These are phyloP conservation scores for Gymnorhina tibicen DNA, from an alignment of 2,113 vertebrate genomes.

Conservation along the genomic window DNA sequence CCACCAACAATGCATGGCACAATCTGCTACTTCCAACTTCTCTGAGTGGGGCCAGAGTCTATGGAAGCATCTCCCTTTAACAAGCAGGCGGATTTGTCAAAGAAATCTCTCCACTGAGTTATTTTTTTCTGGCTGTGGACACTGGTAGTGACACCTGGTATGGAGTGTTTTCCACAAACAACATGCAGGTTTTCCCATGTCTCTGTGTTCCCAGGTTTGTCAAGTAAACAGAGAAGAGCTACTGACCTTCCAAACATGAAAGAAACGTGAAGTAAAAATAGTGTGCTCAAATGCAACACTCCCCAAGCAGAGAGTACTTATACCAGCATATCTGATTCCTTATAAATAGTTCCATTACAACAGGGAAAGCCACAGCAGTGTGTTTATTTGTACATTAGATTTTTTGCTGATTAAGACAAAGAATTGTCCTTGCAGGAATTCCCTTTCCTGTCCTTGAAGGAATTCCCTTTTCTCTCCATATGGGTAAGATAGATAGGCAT, in stretches of 20 bases:
- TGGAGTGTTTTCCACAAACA: neutral
- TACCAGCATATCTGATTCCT: neutral
- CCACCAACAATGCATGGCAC: rapidly evolving
- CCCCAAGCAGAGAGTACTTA: neutral
- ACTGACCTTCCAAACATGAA: neutral
- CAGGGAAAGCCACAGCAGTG: neutral
- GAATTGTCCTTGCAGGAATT: neutral
- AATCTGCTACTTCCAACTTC: neutral
- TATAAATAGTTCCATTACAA: neutral
- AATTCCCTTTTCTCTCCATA: neutral
- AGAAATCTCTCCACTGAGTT: neutral
- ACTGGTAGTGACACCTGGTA: neutral
- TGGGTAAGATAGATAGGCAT: neutral
- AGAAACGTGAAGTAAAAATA: neutral
- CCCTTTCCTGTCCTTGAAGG: neutral
- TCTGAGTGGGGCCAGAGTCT: neutral
- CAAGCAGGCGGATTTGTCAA: neutral
- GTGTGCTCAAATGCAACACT: neutral
- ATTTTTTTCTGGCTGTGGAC: neutral
- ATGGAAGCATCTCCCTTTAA: neutral
- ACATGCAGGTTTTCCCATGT: neutral
- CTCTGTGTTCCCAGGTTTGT: neutral
- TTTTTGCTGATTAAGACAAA: neutral
- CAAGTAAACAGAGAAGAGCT: neutral
- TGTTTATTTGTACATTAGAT: neutral